Conservation (phyloP, 2,888 invertebrate species). For the Belgica antarctica region DNA sequence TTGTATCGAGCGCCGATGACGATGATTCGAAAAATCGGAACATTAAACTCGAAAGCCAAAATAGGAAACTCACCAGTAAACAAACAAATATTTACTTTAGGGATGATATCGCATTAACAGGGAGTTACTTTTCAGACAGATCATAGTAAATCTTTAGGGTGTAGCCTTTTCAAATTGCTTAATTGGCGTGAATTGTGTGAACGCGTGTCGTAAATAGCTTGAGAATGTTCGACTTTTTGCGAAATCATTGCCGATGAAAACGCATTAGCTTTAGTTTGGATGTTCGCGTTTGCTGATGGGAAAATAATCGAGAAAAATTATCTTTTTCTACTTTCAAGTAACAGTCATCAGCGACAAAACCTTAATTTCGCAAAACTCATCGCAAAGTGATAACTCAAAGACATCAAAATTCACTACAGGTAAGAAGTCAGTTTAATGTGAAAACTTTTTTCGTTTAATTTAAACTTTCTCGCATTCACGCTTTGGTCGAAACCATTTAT, state of each 20-base stretch:
- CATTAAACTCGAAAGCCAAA: not conserved
- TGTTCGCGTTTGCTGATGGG: too few relatives aligned
- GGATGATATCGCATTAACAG: conserved; percentile 42
- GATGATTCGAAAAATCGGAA: conserved; percentile 24
- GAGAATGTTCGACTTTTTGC: conserved; percentile 8
- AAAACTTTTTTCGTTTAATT: not conserved
- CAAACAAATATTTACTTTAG: conserved; percentile 44
- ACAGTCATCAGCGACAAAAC: conserved; percentile 36
- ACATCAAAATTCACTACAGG: conserved; percentile 34
- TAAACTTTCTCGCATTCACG: not conserved
- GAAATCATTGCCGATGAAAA: conserved; percentile 14
- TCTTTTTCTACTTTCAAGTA: not conserved
- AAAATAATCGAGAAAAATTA: not conserved
- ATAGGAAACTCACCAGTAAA: conserved; percentile 2
- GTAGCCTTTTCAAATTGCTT: conserved; percentile 51
- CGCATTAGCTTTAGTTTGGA: not conserved
- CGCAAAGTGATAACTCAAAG: conserved; percentile 26
- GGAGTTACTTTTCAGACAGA: conserved; percentile 32
- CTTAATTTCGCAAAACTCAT: conserved; percentile 18
- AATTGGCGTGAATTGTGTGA: conserved; percentile 54
- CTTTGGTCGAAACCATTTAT: conserved; percentile 18
- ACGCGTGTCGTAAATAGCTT: conserved; percentile 28
- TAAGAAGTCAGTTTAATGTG: conserved; percentile 4
- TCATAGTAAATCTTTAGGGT: conserved; percentile 50
- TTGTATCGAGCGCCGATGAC: not conserved